Base-by-base conservation (phyloP, 2,797 vertebrate genomes). In the Eutrigla gurnardus region DNA sequence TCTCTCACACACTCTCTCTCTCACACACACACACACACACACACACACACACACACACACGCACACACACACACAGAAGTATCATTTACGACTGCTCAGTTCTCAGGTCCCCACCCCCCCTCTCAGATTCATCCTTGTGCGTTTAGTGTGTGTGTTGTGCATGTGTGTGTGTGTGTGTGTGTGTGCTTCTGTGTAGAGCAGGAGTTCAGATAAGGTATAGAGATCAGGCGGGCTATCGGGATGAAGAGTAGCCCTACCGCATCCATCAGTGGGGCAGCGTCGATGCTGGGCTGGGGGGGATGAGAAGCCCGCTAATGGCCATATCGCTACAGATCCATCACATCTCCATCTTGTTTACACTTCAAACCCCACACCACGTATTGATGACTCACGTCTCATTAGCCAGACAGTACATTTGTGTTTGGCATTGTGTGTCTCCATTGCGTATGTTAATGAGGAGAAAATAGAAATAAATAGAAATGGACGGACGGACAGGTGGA, bases 301-400 rank as follows among this genome's bases (percentile, higher is more conserved):
- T 68, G 78, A 79, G 78, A 43, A 82, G 71, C 68, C 85, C 86
- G 61, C 79, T 88, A 89, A 89, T 89, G 87, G 81, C 49, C 59
- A 62, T 74, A 87, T 87, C 88, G 74, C 70, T 72, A 70, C 69
- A 77, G 64, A 88, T 88, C 75, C 82, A 89, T 88, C 90, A 90
- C 73, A 53, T 78, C 61, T 84, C 68, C 81, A 81, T 84, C 86
- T 85, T 88, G 85, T 87, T 88, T 90, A 85, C 85, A 90, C 78
- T 79, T 78, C 78, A 65, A 86, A 84, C 81, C 79, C 84, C 86
- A 70, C 65, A 84, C 72, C 84, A 70, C 83, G 77, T 62, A 85
- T 53, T 62, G 82, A 90, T 90, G 89, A 90, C 84, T 91, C 86
- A 90, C 72, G 40, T 39, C 78, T 90, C 80, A 87, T 89, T 86